Percentiles rank a stretch among this genome's conserved stretches.
Conservation (phyloP, 2,888 invertebrate species). For the Agelastica alni region DNA sequence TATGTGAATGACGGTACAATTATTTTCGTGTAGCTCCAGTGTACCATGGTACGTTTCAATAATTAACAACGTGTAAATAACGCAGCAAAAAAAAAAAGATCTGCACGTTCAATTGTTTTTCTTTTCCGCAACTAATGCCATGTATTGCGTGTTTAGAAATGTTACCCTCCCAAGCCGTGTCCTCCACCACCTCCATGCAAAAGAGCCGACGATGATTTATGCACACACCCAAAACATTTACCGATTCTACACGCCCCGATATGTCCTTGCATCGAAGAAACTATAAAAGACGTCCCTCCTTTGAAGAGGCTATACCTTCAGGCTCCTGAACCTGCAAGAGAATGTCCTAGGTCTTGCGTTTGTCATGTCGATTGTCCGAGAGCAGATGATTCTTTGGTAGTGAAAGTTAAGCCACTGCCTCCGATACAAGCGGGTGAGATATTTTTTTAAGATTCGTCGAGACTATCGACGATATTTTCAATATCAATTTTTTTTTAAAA, state of each 20-base stretch:
- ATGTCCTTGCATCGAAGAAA: conserved; percentile 41
- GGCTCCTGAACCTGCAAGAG: conserved; percentile 31
- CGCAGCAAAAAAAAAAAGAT: no score
- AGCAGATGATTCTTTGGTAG: conserved; percentile 33
- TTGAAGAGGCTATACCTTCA: conserved; percentile 31
- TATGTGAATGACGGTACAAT: no score
- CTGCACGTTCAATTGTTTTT: no score
- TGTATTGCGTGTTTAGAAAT: no score
- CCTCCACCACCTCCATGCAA: conserved; percentile 16
- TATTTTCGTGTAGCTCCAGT: no score
- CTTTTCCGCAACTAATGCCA: no score
- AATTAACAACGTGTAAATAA: no score
- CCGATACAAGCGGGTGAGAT: conserved; percentile 24
- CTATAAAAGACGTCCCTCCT: conserved; percentile 24
- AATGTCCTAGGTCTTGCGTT: conserved; percentile 18
- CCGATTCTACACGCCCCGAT: conserved; percentile 32
- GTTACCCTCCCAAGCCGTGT: conserved; percentile 9
- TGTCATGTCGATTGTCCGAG: conserved; percentile 23
- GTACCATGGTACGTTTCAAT: no score
- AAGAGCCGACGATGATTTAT: conserved; percentile 30
- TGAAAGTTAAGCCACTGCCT: conserved; percentile 33
- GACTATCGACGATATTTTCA: neutral
- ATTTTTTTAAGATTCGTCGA: neutral
- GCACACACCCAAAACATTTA: conserved; percentile 25
- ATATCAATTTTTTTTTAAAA: neutral